Evolutionary conservation across 1,140 invertebrate genomes (phyloP).

Genomic region (Trichonephila inaurata): DNA sequence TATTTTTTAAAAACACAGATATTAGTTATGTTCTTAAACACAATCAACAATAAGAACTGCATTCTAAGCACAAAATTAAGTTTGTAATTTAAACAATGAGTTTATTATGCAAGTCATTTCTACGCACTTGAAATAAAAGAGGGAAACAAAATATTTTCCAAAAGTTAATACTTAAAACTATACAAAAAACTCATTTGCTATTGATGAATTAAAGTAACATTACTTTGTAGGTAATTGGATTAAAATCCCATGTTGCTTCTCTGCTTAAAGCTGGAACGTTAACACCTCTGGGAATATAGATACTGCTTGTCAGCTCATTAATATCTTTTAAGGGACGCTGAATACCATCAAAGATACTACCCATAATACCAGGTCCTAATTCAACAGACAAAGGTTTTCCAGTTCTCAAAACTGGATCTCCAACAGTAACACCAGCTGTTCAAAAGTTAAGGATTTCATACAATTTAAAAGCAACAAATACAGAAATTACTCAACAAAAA

Average conservation of each 20-base stretch:
- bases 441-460: not conserved
- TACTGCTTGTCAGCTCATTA: constrained; percentile 94
- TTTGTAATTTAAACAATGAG: no score
- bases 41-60: no score
- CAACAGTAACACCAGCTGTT: constrained; percentile 96
- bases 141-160: no score
- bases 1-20: no score
- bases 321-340: constrained; percentile 99
- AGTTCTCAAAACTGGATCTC: constrained; percentile 98
- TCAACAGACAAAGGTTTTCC: constrained; percentile 99
- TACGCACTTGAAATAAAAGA: no score
- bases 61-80: no score
- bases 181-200: constrained; percentile 12
- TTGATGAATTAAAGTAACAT: not conserved
- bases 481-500: not conserved
- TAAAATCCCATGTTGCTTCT: constrained; percentile 94
- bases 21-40: no score
- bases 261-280: constrained; percentile 95
- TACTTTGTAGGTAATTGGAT: constrained; percentile 92
- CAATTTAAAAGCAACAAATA: not conserved
- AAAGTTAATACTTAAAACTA: no score
- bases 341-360: constrained; percentile 99
- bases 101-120: not conserved
- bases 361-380: constrained; percentile 99
- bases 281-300: constrained; percentile 99